These are phyloP conservation scores for Neoitamus cyanurus DNA, from an alignment of 2,888 invertebrate genomes.

Conservation along the genomic window DNA sequence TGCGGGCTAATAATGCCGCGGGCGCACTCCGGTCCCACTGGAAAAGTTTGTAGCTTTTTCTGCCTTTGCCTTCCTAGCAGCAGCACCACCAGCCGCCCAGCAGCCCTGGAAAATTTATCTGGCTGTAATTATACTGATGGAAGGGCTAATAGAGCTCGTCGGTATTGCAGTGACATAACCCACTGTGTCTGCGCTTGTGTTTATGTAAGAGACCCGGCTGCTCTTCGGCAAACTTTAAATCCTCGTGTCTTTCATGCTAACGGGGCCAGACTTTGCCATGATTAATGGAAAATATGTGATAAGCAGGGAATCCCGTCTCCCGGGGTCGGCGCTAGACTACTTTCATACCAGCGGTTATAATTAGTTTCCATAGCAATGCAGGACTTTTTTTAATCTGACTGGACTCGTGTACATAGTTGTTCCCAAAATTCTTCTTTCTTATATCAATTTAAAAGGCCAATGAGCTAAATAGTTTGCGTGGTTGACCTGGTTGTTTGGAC, in stretches of 20 bases:
- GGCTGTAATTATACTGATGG: slow-evolving; percentile 28
- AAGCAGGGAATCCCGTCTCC: background rate
- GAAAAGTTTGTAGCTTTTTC: background rate
- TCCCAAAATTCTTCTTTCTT: too few species aligned
- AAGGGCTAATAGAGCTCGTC: background rate
- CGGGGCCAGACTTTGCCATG: background rate
- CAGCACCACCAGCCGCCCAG: background rate
- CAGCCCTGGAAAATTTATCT: background rate
- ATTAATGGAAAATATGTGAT: slow-evolving; percentile 5
- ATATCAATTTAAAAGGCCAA: too few species aligned
- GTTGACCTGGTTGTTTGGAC: too few species aligned
- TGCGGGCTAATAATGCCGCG: background rate
- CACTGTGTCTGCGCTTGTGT: background rate
- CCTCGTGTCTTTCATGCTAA: background rate
- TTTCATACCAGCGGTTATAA: background rate
- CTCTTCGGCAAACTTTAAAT: background rate
- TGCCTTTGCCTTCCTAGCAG: background rate
- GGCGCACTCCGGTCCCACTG: background rate
- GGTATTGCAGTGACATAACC: background rate
- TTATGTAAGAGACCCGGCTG: background rate
- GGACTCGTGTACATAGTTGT: background rate
- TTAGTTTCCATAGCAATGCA: background rate
- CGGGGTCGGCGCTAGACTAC: background rate
- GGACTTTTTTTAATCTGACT: background rate
- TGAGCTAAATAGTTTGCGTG: too few species aligned